Percentiles rank a stretch among this genome's conserved stretches.
These are phyloP conservation scores for Laupala kohalensis DNA, from an alignment of 1,140 invertebrate species.

Conservation along the genomic window DNA sequence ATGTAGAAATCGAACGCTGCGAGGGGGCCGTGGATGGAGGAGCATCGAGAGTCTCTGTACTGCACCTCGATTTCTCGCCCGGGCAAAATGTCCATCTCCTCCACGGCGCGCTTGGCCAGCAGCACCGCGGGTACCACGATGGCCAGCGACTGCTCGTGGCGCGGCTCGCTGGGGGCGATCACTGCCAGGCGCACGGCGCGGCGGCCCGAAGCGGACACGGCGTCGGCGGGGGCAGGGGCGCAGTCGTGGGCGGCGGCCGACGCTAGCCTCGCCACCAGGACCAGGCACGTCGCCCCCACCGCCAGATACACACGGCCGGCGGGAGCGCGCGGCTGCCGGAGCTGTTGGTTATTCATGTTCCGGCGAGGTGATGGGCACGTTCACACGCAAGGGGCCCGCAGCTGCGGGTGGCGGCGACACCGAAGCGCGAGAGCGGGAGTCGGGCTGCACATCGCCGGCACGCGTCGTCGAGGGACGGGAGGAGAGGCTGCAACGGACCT, in stretches of 20 bases:
- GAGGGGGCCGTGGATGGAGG: slow-evolving; percentile 60
- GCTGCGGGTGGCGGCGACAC: background rate
- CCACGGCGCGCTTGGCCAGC: slow-evolving; percentile 51
- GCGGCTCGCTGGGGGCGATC: slow-evolving; percentile 47
- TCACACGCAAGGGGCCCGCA: no score
- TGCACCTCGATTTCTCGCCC: slow-evolving; percentile 52
- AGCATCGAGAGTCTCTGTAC: slow-evolving; percentile 62
- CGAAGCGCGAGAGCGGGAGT: no score
- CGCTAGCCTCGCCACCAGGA: no score
- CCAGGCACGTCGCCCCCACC: no score
- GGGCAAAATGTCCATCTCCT: slow-evolving; percentile 42
- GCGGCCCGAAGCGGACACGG: background rate
- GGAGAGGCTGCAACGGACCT: no score
- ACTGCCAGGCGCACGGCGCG: slow-evolving; percentile 44
- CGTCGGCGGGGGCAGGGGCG: no score
- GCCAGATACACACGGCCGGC: background rate
- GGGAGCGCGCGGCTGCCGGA: background rate
- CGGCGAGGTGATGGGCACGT: background rate
- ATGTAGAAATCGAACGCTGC: slow-evolving; percentile 67
- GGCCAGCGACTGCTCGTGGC: slow-evolving; percentile 44
- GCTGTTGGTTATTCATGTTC: no score
- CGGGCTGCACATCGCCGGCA: background rate
- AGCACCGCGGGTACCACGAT: slow-evolving; percentile 60
- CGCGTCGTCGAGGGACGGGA: no score
- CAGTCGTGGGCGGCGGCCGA: no score